Evolutionary conservation across 2,113 vertebrate species (phyloP), one percentile per base, ranked within the genome.

Genomic region (Pitta sordida): DNA sequence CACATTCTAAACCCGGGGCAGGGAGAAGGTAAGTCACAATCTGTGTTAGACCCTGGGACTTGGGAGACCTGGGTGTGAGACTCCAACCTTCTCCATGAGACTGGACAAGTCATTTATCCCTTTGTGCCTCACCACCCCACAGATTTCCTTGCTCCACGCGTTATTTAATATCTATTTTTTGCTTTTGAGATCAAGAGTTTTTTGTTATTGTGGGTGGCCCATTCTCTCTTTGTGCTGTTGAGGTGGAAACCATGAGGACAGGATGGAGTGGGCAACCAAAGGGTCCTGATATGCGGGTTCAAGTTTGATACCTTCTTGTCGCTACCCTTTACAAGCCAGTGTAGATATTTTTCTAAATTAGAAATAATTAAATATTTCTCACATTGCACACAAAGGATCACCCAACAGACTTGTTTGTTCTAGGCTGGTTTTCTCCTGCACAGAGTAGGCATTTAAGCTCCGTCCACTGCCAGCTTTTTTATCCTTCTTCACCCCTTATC

Each of bases 351-450:
- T 86, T 46, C 23, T 64, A 43, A 70, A 59, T 94, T 41, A 62
- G 58, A 69, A 84, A 71, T 3, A 6, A 36, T 53, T 23, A 59
- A 70, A 48, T 59, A 27, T 84, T 88, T 88, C n/a, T 78, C 36
- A 36, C 2, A 0, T 36, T 80, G 41, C 27, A 44, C 0, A 0
- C 49, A 14, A 26, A 69, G 41, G 41, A 17, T 83, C 51, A 18
- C 56, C 48, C 56, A 37, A 41, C 51, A 91, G 37, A 37, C 24
- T 36, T 71, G 46, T 62, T 87, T 90, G 55, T 55, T 68, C 65
- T 36, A 8, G 24, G 7, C 18, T 76, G n/a, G 15, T 70, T 80
- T 90, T 55, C 69, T 65, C 16, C 82, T 74, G 60, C 37, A 64
- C 26, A 29, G 9, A 10, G 13, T 16, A 51, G 75, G 41, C 41